Base-by-base conservation (phyloP, 2,888 invertebrate genomes). In the Rotaria socialis region DNA sequence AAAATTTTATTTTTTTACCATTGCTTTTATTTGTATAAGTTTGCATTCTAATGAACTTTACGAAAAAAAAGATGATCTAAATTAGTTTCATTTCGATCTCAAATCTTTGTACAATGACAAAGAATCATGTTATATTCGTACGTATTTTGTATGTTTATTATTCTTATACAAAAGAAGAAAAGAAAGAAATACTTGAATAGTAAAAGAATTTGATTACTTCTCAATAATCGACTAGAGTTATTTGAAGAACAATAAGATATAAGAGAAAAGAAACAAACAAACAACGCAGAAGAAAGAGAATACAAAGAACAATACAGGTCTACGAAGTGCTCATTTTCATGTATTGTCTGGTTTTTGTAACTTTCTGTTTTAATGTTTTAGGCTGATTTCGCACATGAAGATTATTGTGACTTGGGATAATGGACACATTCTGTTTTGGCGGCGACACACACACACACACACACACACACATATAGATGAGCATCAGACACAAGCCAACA, bases 401-500 rank as follows among this genome's bases (percentile, higher is more conserved):
- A 67, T 8, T 16, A 4, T 35, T 67, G 35, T 67, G 67, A 67
- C 67, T 35, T 67, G 67, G 35, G 67, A 67, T 16, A 35, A 67
- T 35, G 27, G 67, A 67, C 67, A 67, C 67, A 35, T 67, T 35
- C n/a, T 14, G 19, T 67, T 67, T 67, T 67, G 67, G 67, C 67
- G 67, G 67, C 27, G 67, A 67, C 67, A 67, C 35, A 35, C 35
- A 67, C 35, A 14, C 35, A 67, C 35, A 14, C n/a, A 67, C 67
- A 67, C 35, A 35, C 35, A 67, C 35, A 14, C 35, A 67, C 35
- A 14, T 67, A 67, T 35, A 14, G 19, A 67, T 67, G 67, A 67
- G 67, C 35, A 67, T 35, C 67, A 67, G 67, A 67, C 67, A 67
- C 67, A 67, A 67, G 67, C 67, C 67, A 67, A 67, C 16, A 7